Evolutionary conservation across 2,888 invertebrate genomes (phyloP).

Genomic region (Catotricha subobsoleta): DNA sequence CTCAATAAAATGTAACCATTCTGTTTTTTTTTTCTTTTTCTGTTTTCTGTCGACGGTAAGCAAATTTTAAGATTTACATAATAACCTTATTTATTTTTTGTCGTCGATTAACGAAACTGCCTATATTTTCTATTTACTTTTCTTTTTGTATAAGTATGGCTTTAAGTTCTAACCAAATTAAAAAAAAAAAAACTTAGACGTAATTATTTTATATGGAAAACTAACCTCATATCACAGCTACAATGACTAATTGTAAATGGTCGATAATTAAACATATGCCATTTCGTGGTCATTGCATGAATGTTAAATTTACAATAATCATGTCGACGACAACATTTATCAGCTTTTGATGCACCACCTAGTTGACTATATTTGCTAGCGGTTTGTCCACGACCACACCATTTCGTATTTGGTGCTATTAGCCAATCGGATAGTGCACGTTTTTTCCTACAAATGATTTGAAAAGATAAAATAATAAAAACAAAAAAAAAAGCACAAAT

Average conservation of each 20-base stretch:
- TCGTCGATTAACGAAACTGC: too few relatives aligned
- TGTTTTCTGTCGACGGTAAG: too few relatives aligned
- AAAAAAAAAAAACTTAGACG: not conserved
- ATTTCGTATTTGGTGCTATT: constrained; percentile 76
- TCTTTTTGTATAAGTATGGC: not conserved
- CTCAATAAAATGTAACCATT: too few relatives aligned
- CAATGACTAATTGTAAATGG: constrained; percentile 84
- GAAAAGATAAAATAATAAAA: constrained; percentile 1
- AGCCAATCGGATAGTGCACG: constrained; percentile 39
- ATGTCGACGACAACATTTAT: constrained; percentile 75
- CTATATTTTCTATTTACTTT: not conserved
- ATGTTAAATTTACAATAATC: constrained; percentile 78
- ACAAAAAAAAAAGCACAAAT: constrained; percentile 5
- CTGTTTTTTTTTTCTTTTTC: too few relatives aligned
- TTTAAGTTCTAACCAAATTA: not conserved
- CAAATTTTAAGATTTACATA: too few relatives aligned
- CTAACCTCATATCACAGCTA: constrained; percentile 76
- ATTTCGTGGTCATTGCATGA: constrained; percentile 64
- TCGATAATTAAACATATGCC: constrained; percentile 74
- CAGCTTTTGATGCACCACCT: constrained; percentile 67
- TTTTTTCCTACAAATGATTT: constrained; percentile 14
- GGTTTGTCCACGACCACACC: constrained; percentile 80
- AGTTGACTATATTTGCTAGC: constrained; percentile 66
- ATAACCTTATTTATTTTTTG: too few relatives aligned
- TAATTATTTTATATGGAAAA: not conserved